Percentiles rank a stretch among this genome's conserved stretches.
Conservation (phyloP, 2,113 vertebrate species). For the Elephas maximus region DNA sequence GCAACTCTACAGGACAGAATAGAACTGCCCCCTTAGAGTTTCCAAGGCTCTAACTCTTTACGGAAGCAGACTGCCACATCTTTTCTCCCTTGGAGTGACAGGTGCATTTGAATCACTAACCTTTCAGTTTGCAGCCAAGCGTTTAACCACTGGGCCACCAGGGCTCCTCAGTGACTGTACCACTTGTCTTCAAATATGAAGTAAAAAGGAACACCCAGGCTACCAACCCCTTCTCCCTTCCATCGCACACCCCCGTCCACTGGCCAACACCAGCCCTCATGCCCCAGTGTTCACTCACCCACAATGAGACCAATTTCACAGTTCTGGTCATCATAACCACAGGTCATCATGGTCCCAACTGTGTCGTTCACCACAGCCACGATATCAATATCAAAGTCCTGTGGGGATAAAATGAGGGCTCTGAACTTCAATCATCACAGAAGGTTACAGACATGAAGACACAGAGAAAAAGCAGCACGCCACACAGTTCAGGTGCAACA, state of each 20-base stretch:
- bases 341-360: conserved; percentile 99
- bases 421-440: neutral
- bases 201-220: neutral
- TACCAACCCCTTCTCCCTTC: neutral
- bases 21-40: too few relatives aligned
- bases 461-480: neutral
- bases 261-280: neutral
- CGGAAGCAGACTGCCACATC: too few relatives aligned
- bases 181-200: neutral
- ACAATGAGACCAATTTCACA: conserved; percentile 98
- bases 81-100: too few relatives aligned
- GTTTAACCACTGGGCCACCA: too few relatives aligned
- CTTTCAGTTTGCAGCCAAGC: too few relatives aligned
- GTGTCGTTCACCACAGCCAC: conserved; percentile 98
- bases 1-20: too few relatives aligned
- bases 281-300: conserved; percentile 88
- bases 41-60: too few relatives aligned
- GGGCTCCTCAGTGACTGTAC: too few relatives aligned
- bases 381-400: conserved; percentile 98
- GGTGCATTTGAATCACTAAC: too few relatives aligned
- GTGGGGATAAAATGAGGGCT: neutral
- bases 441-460: neutral
- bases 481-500: neutral
- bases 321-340: conserved; percentile 97
- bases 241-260: neutral